Evolutionary conservation across 2,888 invertebrate species (phyloP), one percentile per base, ranked within the genome.

Genomic region (Drosophila phalerata): DNA sequence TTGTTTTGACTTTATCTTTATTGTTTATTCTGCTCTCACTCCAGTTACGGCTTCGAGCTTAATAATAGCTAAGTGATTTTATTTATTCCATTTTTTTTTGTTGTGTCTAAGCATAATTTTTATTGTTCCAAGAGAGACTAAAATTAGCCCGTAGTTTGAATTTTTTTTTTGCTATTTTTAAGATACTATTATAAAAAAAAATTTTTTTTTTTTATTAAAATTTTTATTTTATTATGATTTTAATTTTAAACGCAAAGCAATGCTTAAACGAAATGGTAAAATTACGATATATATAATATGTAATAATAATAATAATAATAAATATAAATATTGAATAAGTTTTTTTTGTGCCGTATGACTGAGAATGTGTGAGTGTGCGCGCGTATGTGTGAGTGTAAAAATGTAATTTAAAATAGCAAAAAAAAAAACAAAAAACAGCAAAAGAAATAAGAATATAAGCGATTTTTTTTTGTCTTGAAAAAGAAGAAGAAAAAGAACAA

Each of bases 341-440:
- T 84, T 72, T 82, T 83, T 73, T 63, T 53, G 22, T 57, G 47
- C 43, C 25, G 64, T 45, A 13, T 53, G 73, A 15, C 32, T 61
- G 66, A 62, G 45, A 34, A 52, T 34, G 49, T 42, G 56, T 32
- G 67, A 42, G 61, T 42, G 70, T 13, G 61, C 22, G 42, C 30
- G 51, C 10, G 61, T 28, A 62, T 19, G 61, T 10, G 53, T 40
- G 80, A 30, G 64, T 43, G 83, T 64, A 86, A 77, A 84, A 89
- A 84, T 84, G 89, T 89, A 84, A 84, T 87, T 88, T 76, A 84
- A 88, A 81, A 73, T 88, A 84, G 89, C 78, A 71, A 69, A 88
- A 66, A 56, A 51, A 40, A 13, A 49, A 42, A 40, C 9, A 30
- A 19, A 48, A 38, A 19, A 63, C 38, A 68, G 32, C 13, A 15